These are phyloP conservation scores for Philereme transversata DNA, from an alignment of 2,888 invertebrate genomes.

Conservation along the genomic window DNA sequence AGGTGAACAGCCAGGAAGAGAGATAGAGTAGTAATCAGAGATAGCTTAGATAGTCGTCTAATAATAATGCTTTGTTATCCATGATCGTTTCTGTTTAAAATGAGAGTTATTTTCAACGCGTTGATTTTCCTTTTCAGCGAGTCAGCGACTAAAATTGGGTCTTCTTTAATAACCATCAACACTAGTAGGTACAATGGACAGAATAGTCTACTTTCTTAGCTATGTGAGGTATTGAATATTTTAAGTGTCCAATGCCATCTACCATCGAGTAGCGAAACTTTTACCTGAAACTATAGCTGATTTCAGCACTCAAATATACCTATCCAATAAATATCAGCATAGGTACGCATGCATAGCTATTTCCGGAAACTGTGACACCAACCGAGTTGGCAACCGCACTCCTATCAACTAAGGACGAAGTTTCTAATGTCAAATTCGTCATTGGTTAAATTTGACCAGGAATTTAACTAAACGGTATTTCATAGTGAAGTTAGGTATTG, in stretches of 20 bases:
- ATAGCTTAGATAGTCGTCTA: no score
- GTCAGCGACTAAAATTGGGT: no score
- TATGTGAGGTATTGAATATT: no score
- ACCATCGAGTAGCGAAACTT: slow-evolving; percentile 60
- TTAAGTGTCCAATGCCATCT: slow-evolving; percentile 61
- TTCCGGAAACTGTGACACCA: slow-evolving; percentile 66
- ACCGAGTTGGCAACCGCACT: slow-evolving; percentile 70
- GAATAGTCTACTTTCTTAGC: no score
- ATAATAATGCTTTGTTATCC: no score
- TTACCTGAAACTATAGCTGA: slow-evolving; percentile 41
- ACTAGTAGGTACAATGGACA: no score
- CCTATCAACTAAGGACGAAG: slow-evolving; percentile 69
- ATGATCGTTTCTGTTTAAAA: no score
- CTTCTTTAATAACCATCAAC: no score
- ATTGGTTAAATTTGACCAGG: slow-evolving; percentile 37
- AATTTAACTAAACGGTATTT: slow-evolving; percentile 21
- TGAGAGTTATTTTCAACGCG: no score
- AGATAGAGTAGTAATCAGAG: no score
- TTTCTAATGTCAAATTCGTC: slow-evolving; percentile 54
- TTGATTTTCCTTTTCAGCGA: no score
- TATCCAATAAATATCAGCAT: slow-evolving; percentile 14
- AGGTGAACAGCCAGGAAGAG: no score
- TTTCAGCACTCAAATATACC: slow-evolving; percentile 36
- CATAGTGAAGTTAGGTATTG: slow-evolving; percentile 10
- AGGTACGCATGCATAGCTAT: slow-evolving; percentile 51